phyloP scores from a whole-genome alignment of 2,113 vertebrate species.

The Ramphastos sulfuratus region DNA sequence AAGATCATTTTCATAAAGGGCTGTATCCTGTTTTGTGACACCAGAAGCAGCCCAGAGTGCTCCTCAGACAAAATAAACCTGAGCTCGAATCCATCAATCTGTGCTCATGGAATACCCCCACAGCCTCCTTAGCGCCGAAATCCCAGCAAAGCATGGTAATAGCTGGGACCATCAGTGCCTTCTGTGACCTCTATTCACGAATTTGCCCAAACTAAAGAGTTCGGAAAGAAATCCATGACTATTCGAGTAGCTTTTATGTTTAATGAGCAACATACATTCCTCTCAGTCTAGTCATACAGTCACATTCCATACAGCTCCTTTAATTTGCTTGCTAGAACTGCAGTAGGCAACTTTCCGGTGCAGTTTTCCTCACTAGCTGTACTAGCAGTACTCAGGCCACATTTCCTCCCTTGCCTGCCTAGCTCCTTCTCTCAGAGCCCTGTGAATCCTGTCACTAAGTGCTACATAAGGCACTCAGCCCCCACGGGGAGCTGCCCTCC shows the following conservation, averaged over 20 bases:
- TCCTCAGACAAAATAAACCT: neutral
- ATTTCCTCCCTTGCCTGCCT: rapidly evolving
- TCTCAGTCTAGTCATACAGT: neutral
- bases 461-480: too few species aligned
- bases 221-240: neutral
- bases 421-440: neutral
- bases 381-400: rapidly evolving
- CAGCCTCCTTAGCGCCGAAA: neutral
- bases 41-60: neutral
- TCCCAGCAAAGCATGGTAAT: neutral
- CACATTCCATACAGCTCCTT: neutral
- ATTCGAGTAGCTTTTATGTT: neutral
- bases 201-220: neutral
- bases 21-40: neutral
- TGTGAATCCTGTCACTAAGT: rapidly evolving
- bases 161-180: rapidly evolving
- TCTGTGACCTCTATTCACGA: neutral
- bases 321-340: neutral
- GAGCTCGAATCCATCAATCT: rapidly evolving
- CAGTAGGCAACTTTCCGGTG: rapidly evolving
- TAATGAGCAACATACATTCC: neutral
- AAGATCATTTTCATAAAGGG: neutral
- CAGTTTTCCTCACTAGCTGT: neutral
- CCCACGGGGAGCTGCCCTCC: neutral
- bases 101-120: neutral